These are phyloP conservation scores for Chrysopilus asiliformis DNA, from an alignment of 2,888 invertebrate species.

Conservation along the genomic window DNA sequence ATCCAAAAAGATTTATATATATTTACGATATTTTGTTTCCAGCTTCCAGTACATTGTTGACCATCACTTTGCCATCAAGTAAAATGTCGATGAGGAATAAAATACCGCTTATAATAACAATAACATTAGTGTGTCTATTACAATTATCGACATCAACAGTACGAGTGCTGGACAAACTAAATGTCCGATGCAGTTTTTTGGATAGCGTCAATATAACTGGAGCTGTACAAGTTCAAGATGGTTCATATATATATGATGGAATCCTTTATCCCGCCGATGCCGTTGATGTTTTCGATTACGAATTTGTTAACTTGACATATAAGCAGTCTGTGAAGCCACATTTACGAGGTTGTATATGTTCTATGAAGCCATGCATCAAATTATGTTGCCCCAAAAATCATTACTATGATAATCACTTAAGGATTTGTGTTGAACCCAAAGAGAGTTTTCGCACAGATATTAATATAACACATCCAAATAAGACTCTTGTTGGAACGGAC, in stretches of 20 bases:
- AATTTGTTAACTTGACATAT: slow-evolving; percentile 5
- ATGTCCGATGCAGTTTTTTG: slow-evolving; percentile 24
- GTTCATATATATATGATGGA: slow-evolving; percentile 27
- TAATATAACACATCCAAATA: slow-evolving; percentile 21
- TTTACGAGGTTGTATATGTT: slow-evolving; percentile 31
- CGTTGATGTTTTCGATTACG: slow-evolving; percentile 24
- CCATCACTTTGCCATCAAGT: no score
- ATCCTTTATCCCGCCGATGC: slow-evolving; percentile 24
- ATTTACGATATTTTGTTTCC: no score
- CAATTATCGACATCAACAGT: no score
- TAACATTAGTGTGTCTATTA: no score
- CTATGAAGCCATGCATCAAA: slow-evolving; percentile 29
- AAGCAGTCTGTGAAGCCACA: slow-evolving; percentile 15
- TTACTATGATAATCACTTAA: slow-evolving; percentile 16
- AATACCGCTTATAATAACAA: no score
- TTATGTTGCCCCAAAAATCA: slow-evolving; percentile 28
- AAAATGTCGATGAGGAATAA: no score
- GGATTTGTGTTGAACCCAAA: slow-evolving; percentile 7
- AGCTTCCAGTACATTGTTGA: no score
- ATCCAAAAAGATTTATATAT: no score
- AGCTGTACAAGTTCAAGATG: slow-evolving; percentile 22
- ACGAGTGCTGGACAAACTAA: slow-evolving; percentile 14
- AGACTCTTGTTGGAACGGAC: slow-evolving; percentile 19
- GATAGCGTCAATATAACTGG: slow-evolving; percentile 31
- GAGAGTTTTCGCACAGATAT: slow-evolving; percentile 11